Percentiles rank a stretch among this genome's conserved stretches.
phyloP scores from a whole-genome alignment of 2,113 vertebrate genomes.

The Pipra filicauda region DNA sequence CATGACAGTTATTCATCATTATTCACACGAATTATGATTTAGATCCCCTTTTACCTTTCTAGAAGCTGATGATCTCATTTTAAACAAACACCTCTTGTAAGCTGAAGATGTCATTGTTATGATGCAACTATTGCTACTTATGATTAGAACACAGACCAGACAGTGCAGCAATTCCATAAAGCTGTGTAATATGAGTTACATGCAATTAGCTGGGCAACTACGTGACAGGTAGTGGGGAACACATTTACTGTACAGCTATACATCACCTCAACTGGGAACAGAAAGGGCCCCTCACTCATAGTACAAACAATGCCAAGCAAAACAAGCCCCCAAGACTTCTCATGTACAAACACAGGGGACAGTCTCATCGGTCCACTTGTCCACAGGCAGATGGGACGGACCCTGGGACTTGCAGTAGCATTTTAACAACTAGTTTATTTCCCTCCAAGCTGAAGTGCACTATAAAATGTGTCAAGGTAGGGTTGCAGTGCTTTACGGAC shows the following conservation, averaged over 20 bases:
- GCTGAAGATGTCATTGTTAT: neutral
- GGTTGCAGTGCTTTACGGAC: neutral
- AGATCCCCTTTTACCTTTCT: neutral
- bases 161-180: neutral
- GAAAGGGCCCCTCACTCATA: rapidly evolving
- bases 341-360: rapidly evolving
- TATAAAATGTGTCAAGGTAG: neutral
- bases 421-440: neutral
- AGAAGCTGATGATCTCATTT: neutral
- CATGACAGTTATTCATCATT: neutral
- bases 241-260: rapidly evolving
- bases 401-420: neutral
- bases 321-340: rapidly evolving
- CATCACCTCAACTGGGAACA: rapidly evolving
- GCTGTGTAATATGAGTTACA: rapidly evolving
- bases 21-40: neutral
- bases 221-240: neutral
- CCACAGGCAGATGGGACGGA: neutral
- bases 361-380: neutral
- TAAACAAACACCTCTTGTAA: neutral
- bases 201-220: neutral
- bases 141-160: rapidly evolving
- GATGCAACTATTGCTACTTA: neutral
- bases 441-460: neutral
- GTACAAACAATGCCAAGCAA: neutral